Conservation (phyloP, 2,888 invertebrate species). For the Polyommatus iphigenia region DNA sequence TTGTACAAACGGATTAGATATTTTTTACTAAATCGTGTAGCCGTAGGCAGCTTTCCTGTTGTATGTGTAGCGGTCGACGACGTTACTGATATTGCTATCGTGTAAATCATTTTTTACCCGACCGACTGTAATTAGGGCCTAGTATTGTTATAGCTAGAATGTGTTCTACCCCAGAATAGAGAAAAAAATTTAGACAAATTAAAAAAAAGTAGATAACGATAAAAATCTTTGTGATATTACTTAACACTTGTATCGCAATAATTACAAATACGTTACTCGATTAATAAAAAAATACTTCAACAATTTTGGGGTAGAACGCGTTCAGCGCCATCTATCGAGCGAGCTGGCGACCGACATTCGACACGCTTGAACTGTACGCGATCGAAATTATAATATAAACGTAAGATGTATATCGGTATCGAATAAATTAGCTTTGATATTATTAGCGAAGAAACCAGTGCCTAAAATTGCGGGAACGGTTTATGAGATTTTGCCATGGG, state of each 20-base stretch:
- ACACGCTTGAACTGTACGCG: constrained; percentile 35
- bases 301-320: background rate
- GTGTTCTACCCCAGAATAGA: background rate
- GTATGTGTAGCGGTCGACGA: constrained; percentile 51
- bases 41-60: constrained; percentile 57
- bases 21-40: constrained; percentile 66
- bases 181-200: background rate
- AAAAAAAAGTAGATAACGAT: background rate
- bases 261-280: background rate
- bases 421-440: constrained; percentile 71
- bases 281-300: background rate
- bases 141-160: background rate
- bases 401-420: constrained; percentile 65
- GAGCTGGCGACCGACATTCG: constrained; percentile 25
- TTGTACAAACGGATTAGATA: constrained; percentile 73
- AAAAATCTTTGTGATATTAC: background rate
- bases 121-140: constrained; percentile 9
- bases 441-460: constrained; percentile 73
- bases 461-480: constrained; percentile 64
- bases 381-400: constrained; percentile 47
- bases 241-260: background rate
- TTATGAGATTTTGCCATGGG: constrained; percentile 59
- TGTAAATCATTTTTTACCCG: constrained; percentile 32
- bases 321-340: constrained; percentile 21
- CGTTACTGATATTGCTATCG: constrained; percentile 60